Base-by-base conservation (phyloP, 1,140 invertebrate species). In the Tetramorium parvispinum region DNA sequence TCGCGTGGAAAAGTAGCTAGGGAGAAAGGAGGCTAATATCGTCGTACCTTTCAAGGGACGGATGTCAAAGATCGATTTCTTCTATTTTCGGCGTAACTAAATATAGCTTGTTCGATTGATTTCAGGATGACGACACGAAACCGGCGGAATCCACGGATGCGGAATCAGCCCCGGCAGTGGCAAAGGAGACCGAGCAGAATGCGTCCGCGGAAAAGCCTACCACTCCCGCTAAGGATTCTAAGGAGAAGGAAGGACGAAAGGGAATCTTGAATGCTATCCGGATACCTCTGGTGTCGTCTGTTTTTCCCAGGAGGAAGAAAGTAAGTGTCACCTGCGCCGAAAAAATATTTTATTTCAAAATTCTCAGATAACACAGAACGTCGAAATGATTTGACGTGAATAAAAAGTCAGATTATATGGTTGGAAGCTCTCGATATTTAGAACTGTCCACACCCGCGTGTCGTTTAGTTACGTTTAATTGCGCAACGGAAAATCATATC, bases 261-360 rank as follows among this genome's bases (percentile, higher is more conserved):
- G 95, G 94, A 71, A 93, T 97, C 8, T 92, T 97, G 37, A 95
- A 97, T 87, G 96, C 96, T 65, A 97, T 97, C 81, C 96, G 96
- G 76, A 92, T 97, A 86, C 97, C 97, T 11, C 94, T 97, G 66
- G 96, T 96, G 18, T 96, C 96, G 27, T 61, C 88, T 2, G 96
- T 97, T 77, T 96, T 97, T 88, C 96, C 96, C 7, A 95, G 94
- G 76, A 96, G 95, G 86, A 95, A 94, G 85, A 91, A 93, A 91
- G 94, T 94, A 91, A 92, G 59, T 40, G 21, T 10, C 10, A 5
- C 13, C 18, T 24, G 0, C 21, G 10, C 8, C 3, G 0, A 43
- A 40, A 63, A 32, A 43, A 55, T 16, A 70, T 65, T 53, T 63
- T 51, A 59, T 21, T 13, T 63, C n/a, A 18, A 27, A 65, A 65